A percentile compares a stretch with the other conserved stretches of the same genome.
Conservation (phyloP, 2,113 vertebrate genomes). For the Oncorhynchus clarkii region DNA sequence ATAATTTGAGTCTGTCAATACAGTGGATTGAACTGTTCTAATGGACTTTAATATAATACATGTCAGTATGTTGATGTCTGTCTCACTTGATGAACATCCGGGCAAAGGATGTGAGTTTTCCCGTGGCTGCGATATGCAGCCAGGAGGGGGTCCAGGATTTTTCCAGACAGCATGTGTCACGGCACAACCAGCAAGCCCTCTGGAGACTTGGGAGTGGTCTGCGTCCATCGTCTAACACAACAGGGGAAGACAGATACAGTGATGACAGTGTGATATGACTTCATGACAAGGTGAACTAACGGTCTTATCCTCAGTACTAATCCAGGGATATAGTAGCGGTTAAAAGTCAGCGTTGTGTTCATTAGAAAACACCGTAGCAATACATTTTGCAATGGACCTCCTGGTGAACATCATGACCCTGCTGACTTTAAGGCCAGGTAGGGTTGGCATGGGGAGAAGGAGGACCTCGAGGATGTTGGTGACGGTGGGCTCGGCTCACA, state of each 20-base stretch:
- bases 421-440: background rate
- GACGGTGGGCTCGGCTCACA: slow-evolving; percentile 94
- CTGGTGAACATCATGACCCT: background rate
- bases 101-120: slow-evolving; percentile 95
- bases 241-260: background rate
- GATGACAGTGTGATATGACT: background rate
- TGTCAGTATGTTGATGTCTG: background rate
- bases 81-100: slow-evolving; percentile 96
- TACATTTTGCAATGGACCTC: background rate
- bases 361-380: too few species aligned
- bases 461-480: slow-evolving; percentile 96
- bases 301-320: background rate
- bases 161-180: slow-evolving; percentile 74
- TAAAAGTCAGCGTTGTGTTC: too few species aligned
- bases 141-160: slow-evolving; percentile 90
- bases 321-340: too few species aligned
- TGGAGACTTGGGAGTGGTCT: slow-evolving; percentile 93
- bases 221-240: slow-evolving; percentile 89
- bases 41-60: background rate
- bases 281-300: background rate
- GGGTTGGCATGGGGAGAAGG: background rate
- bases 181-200: slow-evolving; percentile 93
- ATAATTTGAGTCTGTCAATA: background rate
- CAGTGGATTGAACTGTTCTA: background rate
- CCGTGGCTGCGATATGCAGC: slow-evolving; percentile 91